Conservation (phyloP, 2,888 invertebrate genomes). For the Drosophila prostipennis region DNA sequence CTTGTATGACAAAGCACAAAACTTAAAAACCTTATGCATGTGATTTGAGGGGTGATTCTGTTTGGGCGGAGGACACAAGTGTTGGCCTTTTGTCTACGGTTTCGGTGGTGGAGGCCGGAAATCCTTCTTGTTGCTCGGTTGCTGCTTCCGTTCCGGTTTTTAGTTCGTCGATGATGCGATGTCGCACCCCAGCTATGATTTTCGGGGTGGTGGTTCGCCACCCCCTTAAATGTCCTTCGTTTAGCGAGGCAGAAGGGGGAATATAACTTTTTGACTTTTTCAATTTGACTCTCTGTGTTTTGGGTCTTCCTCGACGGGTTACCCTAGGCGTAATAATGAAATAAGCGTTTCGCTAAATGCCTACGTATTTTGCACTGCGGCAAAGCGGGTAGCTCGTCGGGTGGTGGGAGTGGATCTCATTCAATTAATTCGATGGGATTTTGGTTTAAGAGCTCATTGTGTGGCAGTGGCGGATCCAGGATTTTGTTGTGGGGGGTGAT, state of each 20-base stretch:
- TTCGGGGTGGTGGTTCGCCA: constrained; percentile 46
- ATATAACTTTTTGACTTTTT: constrained; percentile 74
- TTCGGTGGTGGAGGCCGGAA: constrained; percentile 49
- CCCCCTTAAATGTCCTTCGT: constrained; percentile 40
- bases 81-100: constrained; percentile 47
- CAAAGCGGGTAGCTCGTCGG: background rate
- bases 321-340: constrained; percentile 78
- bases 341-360: constrained; percentile 83
- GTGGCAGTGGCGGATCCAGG: too few species aligned
- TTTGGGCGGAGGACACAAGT: constrained; percentile 49
- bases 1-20: constrained; percentile 79
- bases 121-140: constrained; percentile 42
- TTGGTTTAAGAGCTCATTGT: constrained; percentile 1
- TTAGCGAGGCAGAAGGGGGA: constrained; percentile 10
- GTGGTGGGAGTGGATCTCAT: constrained; percentile 22
- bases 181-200: constrained; percentile 32
- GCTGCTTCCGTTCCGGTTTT: constrained; percentile 75
- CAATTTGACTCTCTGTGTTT: constrained; percentile 65
- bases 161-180: constrained; percentile 51
- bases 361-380: constrained; percentile 66
- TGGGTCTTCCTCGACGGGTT: constrained; percentile 24
- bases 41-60: constrained; percentile 60
- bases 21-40: constrained; percentile 79
- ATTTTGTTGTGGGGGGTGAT: too few species aligned
- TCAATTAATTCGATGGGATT: constrained; percentile 71